These are phyloP conservation scores for Platysternon megacephalum DNA, from an alignment of 2,113 vertebrate species.

Conservation along the genomic window DNA sequence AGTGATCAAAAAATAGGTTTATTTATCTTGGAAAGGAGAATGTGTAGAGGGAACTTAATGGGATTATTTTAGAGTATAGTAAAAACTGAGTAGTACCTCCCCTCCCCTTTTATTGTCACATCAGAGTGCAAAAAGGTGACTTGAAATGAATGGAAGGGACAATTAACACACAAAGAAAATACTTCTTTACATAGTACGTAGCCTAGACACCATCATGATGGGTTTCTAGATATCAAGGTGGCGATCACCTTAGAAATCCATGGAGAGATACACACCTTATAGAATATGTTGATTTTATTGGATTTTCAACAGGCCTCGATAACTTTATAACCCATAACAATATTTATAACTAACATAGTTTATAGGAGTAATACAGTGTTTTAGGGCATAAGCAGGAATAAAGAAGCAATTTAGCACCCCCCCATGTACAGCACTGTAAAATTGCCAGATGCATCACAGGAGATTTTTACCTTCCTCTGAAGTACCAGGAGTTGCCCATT, in stretches of 20 bases:
- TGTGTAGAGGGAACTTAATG: not conserved
- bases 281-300: slow-evolving; percentile 12
- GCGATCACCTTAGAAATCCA: slow-evolving; percentile 19
- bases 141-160: not conserved
- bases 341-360: slow-evolving; percentile 27
- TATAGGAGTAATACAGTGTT: slow-evolving; percentile 49
- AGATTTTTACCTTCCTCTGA: slow-evolving; percentile 59
- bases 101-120: slow-evolving; percentile 25
- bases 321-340: not conserved
- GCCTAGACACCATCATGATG: slow-evolving; percentile 3
- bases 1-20: fast-evolving
- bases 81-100: slow-evolving; percentile 44
- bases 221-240: slow-evolving; percentile 22
- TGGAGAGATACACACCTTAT: not conserved
- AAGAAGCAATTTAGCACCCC: slow-evolving; percentile 52
- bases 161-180: slow-evolving; percentile 42
- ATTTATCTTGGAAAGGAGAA: not conserved
- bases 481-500: slow-evolving; percentile 35
- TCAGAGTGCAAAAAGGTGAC: not conserved
- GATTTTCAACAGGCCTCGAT: not conserved
- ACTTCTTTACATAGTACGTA: not conserved
- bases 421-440: not conserved
- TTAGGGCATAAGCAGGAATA: slow-evolving; percentile 48
- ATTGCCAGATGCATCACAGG: slow-evolving; percentile 50
- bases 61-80: slow-evolving; percentile 43